phyloP scores from a whole-genome alignment of 2,113 vertebrate genomes.

The Drymodes brunneopygia region DNA sequence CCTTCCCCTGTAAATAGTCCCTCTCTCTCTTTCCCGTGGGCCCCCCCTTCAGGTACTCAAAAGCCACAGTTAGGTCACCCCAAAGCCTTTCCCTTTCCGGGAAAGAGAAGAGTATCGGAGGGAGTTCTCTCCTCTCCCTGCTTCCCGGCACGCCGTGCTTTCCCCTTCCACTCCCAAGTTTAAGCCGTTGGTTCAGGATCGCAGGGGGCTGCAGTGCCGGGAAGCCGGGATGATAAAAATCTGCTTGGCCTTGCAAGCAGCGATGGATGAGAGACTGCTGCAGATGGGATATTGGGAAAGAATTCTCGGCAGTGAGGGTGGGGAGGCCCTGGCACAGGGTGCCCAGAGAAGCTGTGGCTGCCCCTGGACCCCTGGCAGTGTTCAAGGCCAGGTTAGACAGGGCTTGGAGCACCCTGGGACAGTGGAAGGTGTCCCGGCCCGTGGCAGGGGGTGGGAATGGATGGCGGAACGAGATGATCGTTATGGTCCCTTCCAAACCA shows the following conservation, averaged over 20 bases:
- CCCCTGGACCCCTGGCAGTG: not conserved
- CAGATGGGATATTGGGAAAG: not conserved
- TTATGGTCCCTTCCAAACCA: not conserved
- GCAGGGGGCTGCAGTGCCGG: not conserved
- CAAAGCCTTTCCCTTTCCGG: not conserved
- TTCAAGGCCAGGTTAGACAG: rapidly evolving
- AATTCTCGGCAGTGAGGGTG: not conserved
- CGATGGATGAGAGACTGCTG: rapidly evolving
- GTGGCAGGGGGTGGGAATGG: not conserved
- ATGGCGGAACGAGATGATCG: not conserved
- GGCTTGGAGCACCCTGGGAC: rapidly evolving
- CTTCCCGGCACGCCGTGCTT: rapidly evolving
- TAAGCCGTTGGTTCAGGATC: not conserved
- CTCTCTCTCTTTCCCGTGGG: not conserved
- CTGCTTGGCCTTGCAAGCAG: not conserved
- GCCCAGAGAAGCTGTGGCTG: not conserved
- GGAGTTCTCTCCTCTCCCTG: not conserved
- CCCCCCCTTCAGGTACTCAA: not conserved
- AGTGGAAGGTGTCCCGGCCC: not conserved
- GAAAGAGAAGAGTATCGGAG: not conserved
- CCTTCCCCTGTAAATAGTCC: not conserved
- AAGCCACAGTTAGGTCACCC: not conserved
- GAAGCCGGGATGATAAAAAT: not conserved
- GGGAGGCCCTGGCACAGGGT: rapidly evolving
- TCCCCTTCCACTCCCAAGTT: not conserved